Evolutionary conservation across 2,888 invertebrate genomes (phyloP).

Genomic region (Epistrophe eligans): DNA sequence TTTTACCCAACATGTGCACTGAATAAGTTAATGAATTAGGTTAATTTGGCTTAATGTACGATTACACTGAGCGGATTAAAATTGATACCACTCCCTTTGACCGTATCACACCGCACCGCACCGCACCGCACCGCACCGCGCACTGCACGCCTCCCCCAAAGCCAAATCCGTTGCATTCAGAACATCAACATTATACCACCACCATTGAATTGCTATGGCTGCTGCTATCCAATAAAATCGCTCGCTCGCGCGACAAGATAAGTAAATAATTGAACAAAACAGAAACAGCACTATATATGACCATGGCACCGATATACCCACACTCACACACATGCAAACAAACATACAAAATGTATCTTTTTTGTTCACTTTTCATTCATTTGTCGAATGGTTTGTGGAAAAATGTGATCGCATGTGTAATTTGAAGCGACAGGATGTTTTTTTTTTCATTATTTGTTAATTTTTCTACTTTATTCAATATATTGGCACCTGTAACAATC

Average conservation of each 20-base stretch:
- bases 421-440: conserved; percentile 54
- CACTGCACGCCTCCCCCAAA: not conserved
- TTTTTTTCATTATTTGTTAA: conserved; percentile 19
- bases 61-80: conserved; percentile 71
- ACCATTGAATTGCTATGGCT: no score
- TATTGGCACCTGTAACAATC: not conserved
- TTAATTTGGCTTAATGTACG: conserved; percentile 73
- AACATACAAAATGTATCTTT: conserved; percentile 21
- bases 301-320: not conserved
- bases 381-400: conserved; percentile 12
- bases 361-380: not conserved
- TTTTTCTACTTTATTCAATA: conserved; percentile 38
- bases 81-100: conserved; percentile 25
- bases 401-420: conserved; percentile 64
- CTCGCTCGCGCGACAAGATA: conserved; percentile 61
- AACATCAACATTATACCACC: not conserved
- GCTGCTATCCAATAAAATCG: conserved; percentile 21
- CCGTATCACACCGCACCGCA: no score
- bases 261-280: conserved; percentile 73
- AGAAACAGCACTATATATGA: conserved; percentile 35
- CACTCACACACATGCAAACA: not conserved
- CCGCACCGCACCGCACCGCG: no score
- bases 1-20: conserved; percentile 38
- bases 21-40: conserved; percentile 73
- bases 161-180: not conserved